Percentiles rank a stretch among this genome's conserved stretches.
Evolutionary conservation across 2,113 vertebrate genomes (phyloP).

Genomic region (Tenebrosternarchus preto): DNA sequence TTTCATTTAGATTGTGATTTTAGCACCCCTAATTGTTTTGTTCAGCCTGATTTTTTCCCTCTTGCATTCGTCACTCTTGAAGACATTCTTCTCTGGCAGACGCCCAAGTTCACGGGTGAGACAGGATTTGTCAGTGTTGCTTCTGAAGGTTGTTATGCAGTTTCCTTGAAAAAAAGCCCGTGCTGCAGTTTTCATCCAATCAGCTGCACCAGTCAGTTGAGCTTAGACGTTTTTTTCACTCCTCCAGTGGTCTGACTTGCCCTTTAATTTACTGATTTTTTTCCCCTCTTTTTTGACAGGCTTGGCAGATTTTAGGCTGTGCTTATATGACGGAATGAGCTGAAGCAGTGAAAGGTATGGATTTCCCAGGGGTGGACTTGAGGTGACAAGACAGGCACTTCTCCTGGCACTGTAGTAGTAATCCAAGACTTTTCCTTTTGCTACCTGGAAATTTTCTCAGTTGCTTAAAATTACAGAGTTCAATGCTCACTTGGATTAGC

Average conservation of each 20-base stretch:
- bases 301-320: not conserved
- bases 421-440: not conserved
- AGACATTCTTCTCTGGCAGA: no score
- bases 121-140: no score
- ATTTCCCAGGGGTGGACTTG: not conserved
- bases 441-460: not conserved
- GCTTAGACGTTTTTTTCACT: not conserved
- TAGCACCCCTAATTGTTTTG: no score
- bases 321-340: not conserved
- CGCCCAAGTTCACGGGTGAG: no score
- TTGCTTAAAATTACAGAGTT: not conserved
- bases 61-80: no score
- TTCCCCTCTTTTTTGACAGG: not conserved
- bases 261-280: not conserved
- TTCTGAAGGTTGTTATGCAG: no score
- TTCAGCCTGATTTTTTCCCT: no score
- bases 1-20: no score
- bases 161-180: no score
- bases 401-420: not conserved
- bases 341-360: not conserved
- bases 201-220: not conserved
- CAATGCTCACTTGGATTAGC: not conserved
- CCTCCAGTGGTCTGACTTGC: not conserved
- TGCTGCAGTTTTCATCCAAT: no score
- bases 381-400: not conserved